Evolutionary conservation across 2,888 invertebrate species (phyloP).

Genomic region (Ischnura elegans): DNA sequence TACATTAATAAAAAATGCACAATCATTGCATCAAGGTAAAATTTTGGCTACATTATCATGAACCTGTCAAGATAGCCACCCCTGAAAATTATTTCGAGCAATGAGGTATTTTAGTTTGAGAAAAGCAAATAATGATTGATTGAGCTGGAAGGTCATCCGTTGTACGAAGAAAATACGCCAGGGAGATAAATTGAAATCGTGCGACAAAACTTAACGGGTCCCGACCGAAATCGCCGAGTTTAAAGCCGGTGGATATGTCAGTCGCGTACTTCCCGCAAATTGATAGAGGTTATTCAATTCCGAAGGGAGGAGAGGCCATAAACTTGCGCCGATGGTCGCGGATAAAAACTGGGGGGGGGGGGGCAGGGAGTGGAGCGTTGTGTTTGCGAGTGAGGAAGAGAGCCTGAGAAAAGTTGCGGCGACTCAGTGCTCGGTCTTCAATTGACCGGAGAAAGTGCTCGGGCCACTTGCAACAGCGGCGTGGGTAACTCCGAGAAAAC

Average conservation of each 20-base stretch:
- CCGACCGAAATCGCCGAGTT: neutral
- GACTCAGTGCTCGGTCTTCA: neutral
- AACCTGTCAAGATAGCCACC: too few species aligned
- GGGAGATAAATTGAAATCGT: neutral
- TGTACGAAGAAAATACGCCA: neutral
- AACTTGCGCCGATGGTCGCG: neutral
- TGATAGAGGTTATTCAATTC: slow-evolving; percentile 15
- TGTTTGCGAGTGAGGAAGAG: neutral
- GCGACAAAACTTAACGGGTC: neutral
- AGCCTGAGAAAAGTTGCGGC: neutral
- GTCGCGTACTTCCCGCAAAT: neutral
- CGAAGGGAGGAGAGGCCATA: neutral
- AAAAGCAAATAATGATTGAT: neutral
- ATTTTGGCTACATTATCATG: too few species aligned
- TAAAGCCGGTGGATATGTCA: neutral
- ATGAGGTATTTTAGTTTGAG: too few species aligned
- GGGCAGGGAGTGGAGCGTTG: neutral
- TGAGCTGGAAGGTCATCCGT: neutral
- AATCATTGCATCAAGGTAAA: too few species aligned
- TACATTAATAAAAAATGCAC: too few species aligned
- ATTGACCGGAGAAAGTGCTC: neutral
- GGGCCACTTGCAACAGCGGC: neutral
- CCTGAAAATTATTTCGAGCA: too few species aligned
- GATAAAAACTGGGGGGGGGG: neutral
- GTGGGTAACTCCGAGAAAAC: neutral